Percentiles rank a stretch among this genome's conserved stretches.
These are phyloP conservation scores for Cryptotermes secundus DNA, from an alignment of 1,140 invertebrate genomes.

Conservation along the genomic window DNA sequence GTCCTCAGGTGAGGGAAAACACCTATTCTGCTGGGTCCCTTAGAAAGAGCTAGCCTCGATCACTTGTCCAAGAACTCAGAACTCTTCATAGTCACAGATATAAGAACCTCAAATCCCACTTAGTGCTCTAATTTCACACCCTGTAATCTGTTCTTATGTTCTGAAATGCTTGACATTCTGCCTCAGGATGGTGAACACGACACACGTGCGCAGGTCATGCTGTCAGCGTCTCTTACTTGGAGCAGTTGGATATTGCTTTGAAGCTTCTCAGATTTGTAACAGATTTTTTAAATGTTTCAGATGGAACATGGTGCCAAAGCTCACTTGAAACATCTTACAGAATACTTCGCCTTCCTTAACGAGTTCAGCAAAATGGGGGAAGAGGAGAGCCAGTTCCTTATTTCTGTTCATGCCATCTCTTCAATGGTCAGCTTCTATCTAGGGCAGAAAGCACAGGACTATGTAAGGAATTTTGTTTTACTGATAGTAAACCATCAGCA, in stretches of 20 bases:
- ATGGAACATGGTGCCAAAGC: slow-evolving; percentile 87
- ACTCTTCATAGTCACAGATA: too few species aligned
- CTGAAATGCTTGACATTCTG: too few species aligned
- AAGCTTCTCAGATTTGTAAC: slow-evolving; percentile 28
- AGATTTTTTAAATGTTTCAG: slow-evolving; percentile 45
- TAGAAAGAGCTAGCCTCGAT: too few species aligned
- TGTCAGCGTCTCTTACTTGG: slow-evolving; percentile 5
- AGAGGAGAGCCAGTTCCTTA: slow-evolving; percentile 84
- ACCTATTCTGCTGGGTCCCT: too few species aligned
- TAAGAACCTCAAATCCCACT: too few species aligned
- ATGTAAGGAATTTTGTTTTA: slow-evolving; percentile 49
- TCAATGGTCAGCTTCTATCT: slow-evolving; percentile 91
- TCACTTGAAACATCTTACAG: slow-evolving; percentile 83
- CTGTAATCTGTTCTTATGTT: too few species aligned
- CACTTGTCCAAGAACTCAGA: too few species aligned
- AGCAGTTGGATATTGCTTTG: slow-evolving; percentile 31
- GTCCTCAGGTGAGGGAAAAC: too few species aligned
- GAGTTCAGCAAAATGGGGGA: slow-evolving; percentile 95
- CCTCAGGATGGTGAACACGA: neutral
- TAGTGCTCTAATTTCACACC: too few species aligned
- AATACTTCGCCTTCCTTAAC: slow-evolving; percentile 88
- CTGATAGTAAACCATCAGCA: neutral
- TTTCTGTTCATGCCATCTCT: slow-evolving; percentile 82
- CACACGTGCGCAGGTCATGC: neutral
- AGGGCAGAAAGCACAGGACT: slow-evolving; percentile 70